Percentiles rank a stretch among this genome's conserved stretches.
Conservation (phyloP, 2,797 vertebrate species). For the Champsocephalus esox region DNA sequence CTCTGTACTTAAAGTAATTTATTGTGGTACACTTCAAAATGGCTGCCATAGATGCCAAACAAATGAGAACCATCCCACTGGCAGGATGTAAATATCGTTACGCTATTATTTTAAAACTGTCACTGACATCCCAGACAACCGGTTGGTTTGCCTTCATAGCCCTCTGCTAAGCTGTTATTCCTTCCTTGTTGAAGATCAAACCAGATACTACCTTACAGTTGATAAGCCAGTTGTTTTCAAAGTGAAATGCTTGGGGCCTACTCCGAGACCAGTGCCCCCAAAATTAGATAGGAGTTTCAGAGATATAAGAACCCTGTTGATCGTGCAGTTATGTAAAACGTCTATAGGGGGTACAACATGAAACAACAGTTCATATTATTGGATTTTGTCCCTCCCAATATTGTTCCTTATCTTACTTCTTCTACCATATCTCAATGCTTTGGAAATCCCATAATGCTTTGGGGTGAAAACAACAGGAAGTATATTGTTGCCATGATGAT, state of each 20-base stretch:
- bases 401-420: background rate
- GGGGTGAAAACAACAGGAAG: background rate
- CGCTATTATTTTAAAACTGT: background rate
- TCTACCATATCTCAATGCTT: background rate
- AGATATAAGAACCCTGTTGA: background rate
- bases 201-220: background rate
- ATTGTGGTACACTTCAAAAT: slow-evolving; percentile 34
- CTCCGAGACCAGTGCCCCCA: no score
- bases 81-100: background rate
- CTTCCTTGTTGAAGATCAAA: background rate
- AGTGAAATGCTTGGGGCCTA: no score
- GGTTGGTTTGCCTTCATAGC: background rate
- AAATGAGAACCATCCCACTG: slow-evolving; percentile 5
- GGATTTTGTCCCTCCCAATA: background rate
- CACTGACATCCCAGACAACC: background rate
- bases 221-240: background rate
- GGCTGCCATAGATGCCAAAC: slow-evolving; percentile 24
- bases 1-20: background rate
- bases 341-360: background rate
- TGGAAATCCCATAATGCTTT: slow-evolving; percentile 4
- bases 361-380: background rate
- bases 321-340: background rate
- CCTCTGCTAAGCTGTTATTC: no score
- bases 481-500: background rate
- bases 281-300: background rate